Conservation (phyloP, 2,113 vertebrate species). For the Hiodon tergisus region DNA sequence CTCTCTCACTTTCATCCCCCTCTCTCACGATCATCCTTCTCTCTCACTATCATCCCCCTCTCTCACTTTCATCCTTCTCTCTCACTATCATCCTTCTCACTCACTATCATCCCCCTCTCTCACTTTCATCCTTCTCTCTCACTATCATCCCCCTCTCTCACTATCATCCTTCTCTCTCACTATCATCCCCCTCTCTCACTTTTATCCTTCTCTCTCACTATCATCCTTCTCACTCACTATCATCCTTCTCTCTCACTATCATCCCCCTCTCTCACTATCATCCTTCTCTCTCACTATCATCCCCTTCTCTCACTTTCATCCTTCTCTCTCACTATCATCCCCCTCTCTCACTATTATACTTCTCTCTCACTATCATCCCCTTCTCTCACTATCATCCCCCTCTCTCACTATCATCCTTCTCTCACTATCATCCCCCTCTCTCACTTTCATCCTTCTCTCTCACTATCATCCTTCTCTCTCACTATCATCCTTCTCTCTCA, state of each 20-base stretch:
- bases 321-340: not conserved
- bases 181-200: not conserved
- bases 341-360: too few relatives aligned
- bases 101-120: not conserved
- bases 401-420: not conserved
- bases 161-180: not conserved
- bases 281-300: not conserved
- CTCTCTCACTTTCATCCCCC: too few relatives aligned
- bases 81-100: not conserved
- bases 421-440: not conserved
- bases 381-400: not conserved
- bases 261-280: constrained; percentile 12
- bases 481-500: not conserved
- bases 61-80: not conserved
- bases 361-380: constrained; percentile 7
- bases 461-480: not conserved
- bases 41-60: too few relatives aligned
- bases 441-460: not conserved
- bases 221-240: not conserved
- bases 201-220: too few relatives aligned
- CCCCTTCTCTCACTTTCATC: constrained; percentile 6
- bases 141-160: too few relatives aligned
- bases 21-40: not conserved
- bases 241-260: not conserved
- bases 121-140: not conserved